Percentiles rank a stretch among this genome's conserved stretches.
Conservation (phyloP, 1,140 invertebrate genomes). For the Sycophila sp. region DNA sequence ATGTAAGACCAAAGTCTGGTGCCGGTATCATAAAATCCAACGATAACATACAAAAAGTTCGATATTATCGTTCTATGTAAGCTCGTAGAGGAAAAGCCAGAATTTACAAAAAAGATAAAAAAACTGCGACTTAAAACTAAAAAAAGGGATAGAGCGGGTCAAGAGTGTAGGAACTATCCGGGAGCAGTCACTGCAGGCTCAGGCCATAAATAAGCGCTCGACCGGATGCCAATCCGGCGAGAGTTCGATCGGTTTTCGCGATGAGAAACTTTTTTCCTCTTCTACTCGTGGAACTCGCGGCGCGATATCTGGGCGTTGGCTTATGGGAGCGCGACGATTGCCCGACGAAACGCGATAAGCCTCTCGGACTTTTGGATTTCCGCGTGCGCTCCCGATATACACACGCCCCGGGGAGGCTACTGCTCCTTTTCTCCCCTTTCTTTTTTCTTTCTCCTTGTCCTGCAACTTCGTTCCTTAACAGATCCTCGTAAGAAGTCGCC, state of each 20-base stretch:
- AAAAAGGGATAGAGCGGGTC: not conserved
- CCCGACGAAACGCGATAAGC: slow-evolving; percentile 6
- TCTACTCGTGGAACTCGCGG: not conserved
- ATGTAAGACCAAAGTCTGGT: too few species aligned
- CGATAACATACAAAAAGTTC: too few species aligned
- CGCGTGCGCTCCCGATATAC: not conserved
- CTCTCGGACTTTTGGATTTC: not conserved
- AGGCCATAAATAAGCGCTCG: slow-evolving; percentile 60
- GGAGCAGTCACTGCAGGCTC: slow-evolving; percentile 51
- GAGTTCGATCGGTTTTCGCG: slow-evolving; percentile 10
- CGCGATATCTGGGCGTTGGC: too few species aligned
- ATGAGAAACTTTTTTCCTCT: slow-evolving; percentile 6
- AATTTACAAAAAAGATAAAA: not conserved
- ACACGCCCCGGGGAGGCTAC: too few species aligned
- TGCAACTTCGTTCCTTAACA: not conserved
- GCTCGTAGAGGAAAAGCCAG: too few species aligned
- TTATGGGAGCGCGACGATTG: not conserved
- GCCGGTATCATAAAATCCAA: too few species aligned
- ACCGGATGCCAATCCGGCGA: slow-evolving; percentile 55
- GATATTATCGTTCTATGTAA: too few species aligned
- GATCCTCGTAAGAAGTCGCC: not conserved
- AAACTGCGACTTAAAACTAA: not conserved
- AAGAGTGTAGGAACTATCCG: slow-evolving; percentile 47
- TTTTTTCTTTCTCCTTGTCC: too few species aligned
- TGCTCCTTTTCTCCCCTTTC: too few species aligned